These are phyloP conservation scores for Stigmatopora argus DNA, from an alignment of 2,113 vertebrate genomes.

Conservation along the genomic window DNA sequence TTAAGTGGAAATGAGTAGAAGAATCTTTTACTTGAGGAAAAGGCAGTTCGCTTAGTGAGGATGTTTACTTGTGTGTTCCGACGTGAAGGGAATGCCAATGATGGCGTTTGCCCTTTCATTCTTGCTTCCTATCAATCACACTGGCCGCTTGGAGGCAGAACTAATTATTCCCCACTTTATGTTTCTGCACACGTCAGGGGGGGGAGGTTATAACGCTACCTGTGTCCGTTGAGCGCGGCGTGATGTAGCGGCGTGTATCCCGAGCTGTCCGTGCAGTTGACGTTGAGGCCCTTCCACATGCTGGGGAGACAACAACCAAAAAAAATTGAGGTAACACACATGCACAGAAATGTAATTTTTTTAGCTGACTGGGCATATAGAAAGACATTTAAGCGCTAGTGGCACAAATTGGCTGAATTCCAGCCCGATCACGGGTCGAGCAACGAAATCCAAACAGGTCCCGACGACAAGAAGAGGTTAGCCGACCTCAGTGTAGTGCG, in stretches of 20 bases:
- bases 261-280: constrained; percentile 91
- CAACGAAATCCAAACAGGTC: neutral
- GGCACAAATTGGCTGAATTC: neutral
- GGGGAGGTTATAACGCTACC: constrained; percentile 59
- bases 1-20: neutral
- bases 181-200: constrained; percentile 1
- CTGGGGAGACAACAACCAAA: constrained; percentile 74
- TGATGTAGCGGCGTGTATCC: constrained; percentile 92
- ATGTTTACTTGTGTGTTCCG: neutral
- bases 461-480: neutral
- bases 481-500: neutral
- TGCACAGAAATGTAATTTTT: neutral
- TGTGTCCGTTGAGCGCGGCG: constrained; percentile 90
- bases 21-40: neutral
- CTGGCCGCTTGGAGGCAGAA: neutral
- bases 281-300: constrained; percentile 92
- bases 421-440: neutral
- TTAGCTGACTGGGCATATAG: no score
- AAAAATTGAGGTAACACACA: neutral
- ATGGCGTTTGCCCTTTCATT: neutral
- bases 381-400: neutral
- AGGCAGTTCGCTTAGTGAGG: neutral
- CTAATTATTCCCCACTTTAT: neutral
- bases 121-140: neutral
- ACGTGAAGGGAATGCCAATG: neutral